Base-by-base conservation (phyloP, 2,797 vertebrate genomes). In the Bovichtus variegatus region DNA sequence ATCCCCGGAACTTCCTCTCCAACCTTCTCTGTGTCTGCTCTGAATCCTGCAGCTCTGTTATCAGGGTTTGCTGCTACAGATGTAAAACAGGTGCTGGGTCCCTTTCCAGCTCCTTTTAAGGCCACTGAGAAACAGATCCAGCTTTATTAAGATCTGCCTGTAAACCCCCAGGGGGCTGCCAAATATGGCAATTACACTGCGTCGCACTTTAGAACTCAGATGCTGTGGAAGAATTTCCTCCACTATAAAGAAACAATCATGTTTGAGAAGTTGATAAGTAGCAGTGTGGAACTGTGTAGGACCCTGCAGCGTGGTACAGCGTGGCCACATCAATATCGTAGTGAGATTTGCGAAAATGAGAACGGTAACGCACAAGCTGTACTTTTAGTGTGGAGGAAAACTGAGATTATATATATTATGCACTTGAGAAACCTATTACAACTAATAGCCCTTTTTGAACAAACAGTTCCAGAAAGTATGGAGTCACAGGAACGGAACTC, bases 81-180 rank as follows among this genome's bases (percentile, higher is more conserved):
- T 94, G 90, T 91, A 87, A 93, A 94, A 91, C 94, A 95, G 95
- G 95, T 96, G 94, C 93, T 70, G 86, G 86, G 64, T 89, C 87
- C 81, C 74, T 73, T 85, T 83, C 78, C 71, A 91, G 90, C 84
- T 94, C 95, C 95, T 95, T 96, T 94, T 95, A 96, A 94, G 95
- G 95, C 81, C 91, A 92, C 90, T 87, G 91, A 87, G n/a, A 91
- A 78, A 89, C 88, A 87, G 89, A 94, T 93, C 87, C 85, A 79
- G 84, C 90, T 94, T 94, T 94, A 94, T 94, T 93, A 94, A 94
- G 93, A 94, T 91, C 91, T 79, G 92, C 81, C 91, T 89, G 89
- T 89, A 91, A 91, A 93, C 87, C 89, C 87, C 78, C n/a, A 12
- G 85, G 80, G n/a, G 80, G 89, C 86, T 84, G 90, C 95, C 95